Evolutionary conservation across 2,113 vertebrate species (phyloP), one percentile per base, ranked within the genome.

Genomic region (Aldabrachelys gigantea): DNA sequence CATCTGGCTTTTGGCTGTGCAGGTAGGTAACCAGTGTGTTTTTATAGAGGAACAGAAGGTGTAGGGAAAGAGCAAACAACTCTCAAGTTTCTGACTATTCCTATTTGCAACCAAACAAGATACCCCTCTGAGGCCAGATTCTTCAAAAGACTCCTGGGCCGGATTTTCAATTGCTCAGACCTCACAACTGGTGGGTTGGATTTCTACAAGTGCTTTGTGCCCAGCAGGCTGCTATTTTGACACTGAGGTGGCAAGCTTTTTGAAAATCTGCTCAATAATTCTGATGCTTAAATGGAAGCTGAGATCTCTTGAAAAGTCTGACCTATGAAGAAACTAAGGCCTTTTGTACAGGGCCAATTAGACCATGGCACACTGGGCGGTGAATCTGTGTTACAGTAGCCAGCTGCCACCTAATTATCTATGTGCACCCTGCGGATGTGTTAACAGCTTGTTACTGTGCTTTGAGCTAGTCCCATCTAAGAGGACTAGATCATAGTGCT

Each of bases 1-100:
- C 99, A 99, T 93, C 98, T 99, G 93, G 99, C 99, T 95, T 99
- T 99, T 75, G 99, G 99, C 94, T 99, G 99, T 98, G 99, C 99
- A 98, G 99, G 99, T 99, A 98, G 95, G 98, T 97, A 76, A 85
- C 87, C 82, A 62, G n/a, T 10, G 4, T 22, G 81, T 89, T 24
- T 27, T 27, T 52, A 3, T 88, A 41, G 4, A 11, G 52, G 75
- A 75, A 75, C 17, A 35, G 27, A 86, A 2, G 11, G 82, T 12
- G 57, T 91, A 38, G 17, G 78, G 38, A 72, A 62, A 29, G 80
- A 47, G 9, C 35, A 12, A 53, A 87, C 47, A 31, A 41, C 54
- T 54, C 3, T 25, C 80, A 16, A 80, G 8, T 69, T 89, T 82
- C 13, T 89, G 89, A 54, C 16, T 84, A 2, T 5, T 16, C 29